Evolutionary conservation across 2,113 vertebrate species (phyloP), one percentile per base, ranked within the genome.

Genomic region (Pristiophorus japonicus): DNA sequence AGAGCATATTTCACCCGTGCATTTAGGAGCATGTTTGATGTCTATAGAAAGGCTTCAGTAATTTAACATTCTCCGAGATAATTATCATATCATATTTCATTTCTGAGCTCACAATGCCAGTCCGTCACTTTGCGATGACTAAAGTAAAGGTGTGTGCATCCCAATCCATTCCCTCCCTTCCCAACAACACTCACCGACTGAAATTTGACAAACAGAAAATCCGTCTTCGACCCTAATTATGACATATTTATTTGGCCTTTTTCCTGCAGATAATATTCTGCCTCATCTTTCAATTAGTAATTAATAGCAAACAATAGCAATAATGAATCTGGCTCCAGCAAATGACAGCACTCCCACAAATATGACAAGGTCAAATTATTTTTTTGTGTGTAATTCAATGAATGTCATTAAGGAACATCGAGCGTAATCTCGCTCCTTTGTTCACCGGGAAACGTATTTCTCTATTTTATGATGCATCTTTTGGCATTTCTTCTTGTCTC

Each of bases 1-100:
- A 30, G 34, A 63, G 88, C 59, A 63, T 38, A n/a, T 92, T 92
- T 65, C 88, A 63, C 34, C 59, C 18, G 6, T 20, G 59, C n/a
- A 63, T 92, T 92, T 92, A 92, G 88, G n/a, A 92, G 63, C 88
- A 34, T 38, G 59, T n/a, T 42, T 65, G n/a, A 63, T 63, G 88
- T 62, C 88, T 92, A 92, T 63, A 65, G 88, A 92, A 92, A 92
- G 88, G 62, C 88, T 92, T 65, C 59, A 92, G 34, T 92, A 92
- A 59, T 92, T 92, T 92, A 92, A 92, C 88, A 92, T 65, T 92
- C 59, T 92, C 88, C 88, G 8, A 92, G 88, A 92, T 92, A 92
- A 92, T 92, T 92, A 92, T 92, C 88, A 92, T 92, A 92, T 92
- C 88, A 92, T 92, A 92, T 92, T 92, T 92, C 88, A 92, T 92